Evolutionary conservation across 2,888 invertebrate species (phyloP).

Genomic region (Ichneumon xanthorius): DNA sequence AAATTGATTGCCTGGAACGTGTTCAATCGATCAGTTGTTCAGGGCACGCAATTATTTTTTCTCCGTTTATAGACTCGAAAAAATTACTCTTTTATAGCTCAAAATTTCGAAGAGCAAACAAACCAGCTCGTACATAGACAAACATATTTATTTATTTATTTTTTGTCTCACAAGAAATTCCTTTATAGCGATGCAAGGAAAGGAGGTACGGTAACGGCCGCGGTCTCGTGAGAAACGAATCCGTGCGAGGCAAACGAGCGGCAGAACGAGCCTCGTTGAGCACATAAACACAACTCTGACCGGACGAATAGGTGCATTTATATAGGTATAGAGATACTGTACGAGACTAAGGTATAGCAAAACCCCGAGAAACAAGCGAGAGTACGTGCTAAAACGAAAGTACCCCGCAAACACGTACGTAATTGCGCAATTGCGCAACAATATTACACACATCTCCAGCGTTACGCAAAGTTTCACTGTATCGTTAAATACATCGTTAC

Average conservation of each 20-base stretch:
- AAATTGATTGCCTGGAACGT: too few relatives aligned
- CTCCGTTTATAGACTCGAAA: too few relatives aligned
- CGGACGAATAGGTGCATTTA: conserved; percentile 28
- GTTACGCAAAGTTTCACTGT: conserved; percentile 39
- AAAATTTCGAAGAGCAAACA: too few relatives aligned
- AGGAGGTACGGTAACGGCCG: neutral
- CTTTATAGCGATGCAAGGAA: conserved; percentile 10
- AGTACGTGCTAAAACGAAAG: conserved; percentile 61
- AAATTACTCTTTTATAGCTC: too few relatives aligned
- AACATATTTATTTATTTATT: neutral
- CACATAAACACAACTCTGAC: neutral
- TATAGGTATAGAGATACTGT: conserved; percentile 6
- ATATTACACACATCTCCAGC: conserved; percentile 41
- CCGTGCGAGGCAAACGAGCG: conserved; percentile 28
- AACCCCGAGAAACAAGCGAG: conserved; percentile 34
- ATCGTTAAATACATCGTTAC: conserved; percentile 20
- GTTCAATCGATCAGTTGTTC: too few relatives aligned
- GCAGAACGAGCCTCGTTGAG: conserved; percentile 24
- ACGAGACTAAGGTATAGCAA: conserved; percentile 11
- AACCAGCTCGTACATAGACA: too few relatives aligned
- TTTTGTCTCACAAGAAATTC: conserved; percentile 3
- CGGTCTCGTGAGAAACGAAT: conserved; percentile 41
- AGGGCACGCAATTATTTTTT: too few relatives aligned
- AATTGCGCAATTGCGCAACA: conserved; percentile 59
- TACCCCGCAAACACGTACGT: conserved; percentile 57